These are phyloP conservation scores for Epizoanthus rinbou DNA, from an alignment of 92 coral and sea anemone species.

Conservation along the genomic window DNA sequence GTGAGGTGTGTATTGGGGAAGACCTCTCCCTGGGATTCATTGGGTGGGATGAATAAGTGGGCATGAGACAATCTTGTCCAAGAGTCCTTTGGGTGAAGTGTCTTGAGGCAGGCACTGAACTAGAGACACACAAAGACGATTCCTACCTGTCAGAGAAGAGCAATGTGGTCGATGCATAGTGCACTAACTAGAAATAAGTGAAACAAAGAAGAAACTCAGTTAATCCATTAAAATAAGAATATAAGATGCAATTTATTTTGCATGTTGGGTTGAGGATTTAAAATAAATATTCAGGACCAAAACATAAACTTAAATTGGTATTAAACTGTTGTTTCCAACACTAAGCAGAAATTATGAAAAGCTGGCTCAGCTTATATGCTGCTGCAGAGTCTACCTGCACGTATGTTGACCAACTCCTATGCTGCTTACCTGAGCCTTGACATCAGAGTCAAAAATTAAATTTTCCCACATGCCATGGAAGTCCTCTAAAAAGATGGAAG, in stretches of 20 bases:
- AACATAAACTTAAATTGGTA: background rate
- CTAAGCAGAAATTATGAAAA: background rate
- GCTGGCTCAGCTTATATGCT: too few relatives aligned
- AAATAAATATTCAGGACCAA: background rate
- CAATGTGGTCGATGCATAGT: conserved; percentile 89
- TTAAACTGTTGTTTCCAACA: background rate
- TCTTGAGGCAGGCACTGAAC: background rate
- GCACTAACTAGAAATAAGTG: conserved; percentile 65
- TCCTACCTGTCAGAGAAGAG: conserved; percentile 96
- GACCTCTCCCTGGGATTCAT: too few relatives aligned
- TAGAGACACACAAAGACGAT: background rate
- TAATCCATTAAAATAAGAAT: background rate
- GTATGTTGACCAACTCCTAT: too few relatives aligned
- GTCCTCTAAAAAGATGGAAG: conserved; percentile 59
- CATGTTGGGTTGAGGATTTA: background rate
- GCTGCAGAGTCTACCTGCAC: background rate
- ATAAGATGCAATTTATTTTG: background rate
- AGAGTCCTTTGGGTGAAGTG: background rate
- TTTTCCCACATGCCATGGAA: conserved; percentile 98
- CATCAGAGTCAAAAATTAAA: conserved; percentile 89
- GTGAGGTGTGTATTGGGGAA: too few relatives aligned
- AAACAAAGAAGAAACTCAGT: background rate
- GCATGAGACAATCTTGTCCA: background rate
- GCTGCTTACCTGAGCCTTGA: conserved; percentile 85
- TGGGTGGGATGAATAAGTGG: too few relatives aligned